A percentile compares a stretch with the other conserved stretches of the same genome.
phyloP scores from a whole-genome alignment of 2,113 vertebrate species.

The Deroptyus accipitrinus region DNA sequence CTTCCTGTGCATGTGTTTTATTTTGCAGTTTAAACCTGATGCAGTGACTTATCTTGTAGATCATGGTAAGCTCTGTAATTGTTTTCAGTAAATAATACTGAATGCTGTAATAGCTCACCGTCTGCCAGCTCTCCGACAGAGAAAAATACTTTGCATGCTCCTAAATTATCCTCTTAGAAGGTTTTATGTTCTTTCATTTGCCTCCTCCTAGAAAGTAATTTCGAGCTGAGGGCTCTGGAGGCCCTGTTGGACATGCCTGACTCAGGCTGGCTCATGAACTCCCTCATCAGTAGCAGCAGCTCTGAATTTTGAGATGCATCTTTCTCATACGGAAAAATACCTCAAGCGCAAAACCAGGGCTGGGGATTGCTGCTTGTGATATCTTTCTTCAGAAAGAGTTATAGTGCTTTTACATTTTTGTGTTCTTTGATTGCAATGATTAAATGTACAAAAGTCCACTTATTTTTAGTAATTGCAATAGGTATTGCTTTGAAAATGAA shows the following conservation, averaged over 20 bases:
- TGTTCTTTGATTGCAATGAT: neutral
- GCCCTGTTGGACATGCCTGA: neutral
- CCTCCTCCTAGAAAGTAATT: neutral
- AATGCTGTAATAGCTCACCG: neutral
- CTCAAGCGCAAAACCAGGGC: neutral
- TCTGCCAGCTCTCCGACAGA: neutral
- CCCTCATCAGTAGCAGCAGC: neutral
- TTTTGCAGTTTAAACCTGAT: neutral
- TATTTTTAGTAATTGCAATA: neutral
- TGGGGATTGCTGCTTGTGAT: neutral
- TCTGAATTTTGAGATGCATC: neutral
- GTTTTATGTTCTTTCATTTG: slow-evolving; percentile 3
- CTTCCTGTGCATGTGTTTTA: neutral
- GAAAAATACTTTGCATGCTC: neutral
- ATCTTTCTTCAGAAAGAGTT: neutral
- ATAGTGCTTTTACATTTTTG: neutral
- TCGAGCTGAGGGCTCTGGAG: neutral
- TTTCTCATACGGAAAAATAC: neutral
- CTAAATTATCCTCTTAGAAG: neutral
- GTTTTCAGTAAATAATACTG: slow-evolving; percentile 24
- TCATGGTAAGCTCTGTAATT: neutral
- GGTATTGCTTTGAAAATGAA: neutral
- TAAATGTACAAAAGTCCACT: neutral
- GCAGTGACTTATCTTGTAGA: neutral
- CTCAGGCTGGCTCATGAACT: neutral